Percentiles rank a stretch among this genome's conserved stretches.
Conservation (phyloP, 2,113 vertebrate genomes). For the Leptodactylus fuscus region DNA sequence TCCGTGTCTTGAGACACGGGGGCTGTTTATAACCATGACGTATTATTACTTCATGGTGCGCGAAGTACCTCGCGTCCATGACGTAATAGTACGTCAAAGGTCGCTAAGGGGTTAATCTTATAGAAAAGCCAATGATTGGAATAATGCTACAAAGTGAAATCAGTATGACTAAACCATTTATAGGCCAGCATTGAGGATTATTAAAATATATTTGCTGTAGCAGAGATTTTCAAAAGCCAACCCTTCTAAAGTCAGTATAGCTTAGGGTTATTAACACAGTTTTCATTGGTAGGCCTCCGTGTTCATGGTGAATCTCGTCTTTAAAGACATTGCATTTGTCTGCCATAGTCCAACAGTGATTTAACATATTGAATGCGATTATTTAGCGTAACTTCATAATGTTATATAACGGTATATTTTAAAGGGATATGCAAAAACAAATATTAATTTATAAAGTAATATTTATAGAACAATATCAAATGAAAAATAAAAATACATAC, state of each 20-base stretch:
- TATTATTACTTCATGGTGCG: no score
- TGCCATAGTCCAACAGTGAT: background rate
- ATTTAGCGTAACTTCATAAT: background rate
- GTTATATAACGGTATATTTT: background rate
- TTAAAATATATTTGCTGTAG: background rate
- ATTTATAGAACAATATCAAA: no score
- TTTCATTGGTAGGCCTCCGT: background rate
- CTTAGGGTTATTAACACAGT: background rate
- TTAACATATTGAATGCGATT: background rate
- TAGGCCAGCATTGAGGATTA: background rate
- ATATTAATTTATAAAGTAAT: no score
- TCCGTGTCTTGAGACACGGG: no score
- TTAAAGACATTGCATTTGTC: no score
- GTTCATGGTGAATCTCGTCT: background rate
- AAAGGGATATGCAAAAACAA: no score
- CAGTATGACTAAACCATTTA: background rate
- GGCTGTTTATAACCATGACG: no score
- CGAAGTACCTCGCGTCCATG: no score
- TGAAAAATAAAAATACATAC: no score
- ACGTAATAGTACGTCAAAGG: no score
- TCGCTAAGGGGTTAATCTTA: no score
- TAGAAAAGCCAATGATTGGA: conserved; percentile 20
- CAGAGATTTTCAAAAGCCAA: background rate
- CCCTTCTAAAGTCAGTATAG: background rate
- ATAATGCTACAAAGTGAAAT: background rate